Evolutionary conservation across 2,113 vertebrate genomes (phyloP).

Genomic region (Otocyon megalotis): DNA sequence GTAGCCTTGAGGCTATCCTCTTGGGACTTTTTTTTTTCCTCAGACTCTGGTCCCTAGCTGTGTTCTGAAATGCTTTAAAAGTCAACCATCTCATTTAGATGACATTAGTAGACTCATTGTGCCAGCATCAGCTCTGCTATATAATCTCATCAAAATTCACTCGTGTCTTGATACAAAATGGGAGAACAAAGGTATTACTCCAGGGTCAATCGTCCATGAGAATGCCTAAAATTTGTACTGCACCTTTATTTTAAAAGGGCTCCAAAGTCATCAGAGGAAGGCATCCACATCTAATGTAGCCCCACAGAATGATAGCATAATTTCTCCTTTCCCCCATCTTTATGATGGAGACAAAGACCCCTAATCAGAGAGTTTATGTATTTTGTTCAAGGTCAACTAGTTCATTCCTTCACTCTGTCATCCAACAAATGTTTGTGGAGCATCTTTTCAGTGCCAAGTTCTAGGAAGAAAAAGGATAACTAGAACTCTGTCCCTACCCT

Average conservation of each 20-base stretch:
- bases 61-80: constrained; percentile 4
- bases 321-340: neutral
- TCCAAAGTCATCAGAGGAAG: neutral
- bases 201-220: constrained; percentile 19
- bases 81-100: constrained; percentile 33
- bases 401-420: neutral
- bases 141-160: constrained; percentile 57
- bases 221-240: constrained; percentile 33
- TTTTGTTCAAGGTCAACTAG: neutral
- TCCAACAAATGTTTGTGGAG: neutral
- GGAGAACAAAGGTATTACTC: constrained; percentile 33
- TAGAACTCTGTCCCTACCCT: neutral
- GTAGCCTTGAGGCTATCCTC: neutral
- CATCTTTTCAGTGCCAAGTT: neutral
- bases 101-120: neutral
- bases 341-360: neutral
- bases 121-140: neutral
- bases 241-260: constrained; percentile 15
- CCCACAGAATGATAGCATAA: neutral
- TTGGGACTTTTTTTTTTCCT: neutral
- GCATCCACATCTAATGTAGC: neutral
- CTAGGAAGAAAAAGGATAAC: neutral
- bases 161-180: constrained; percentile 3
- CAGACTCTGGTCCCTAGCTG: neutral
- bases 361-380: neutral